Base-by-base conservation (phyloP, 37 sponge, comb jelly and placozoan genomes). In the Ianthella basta region DNA sequence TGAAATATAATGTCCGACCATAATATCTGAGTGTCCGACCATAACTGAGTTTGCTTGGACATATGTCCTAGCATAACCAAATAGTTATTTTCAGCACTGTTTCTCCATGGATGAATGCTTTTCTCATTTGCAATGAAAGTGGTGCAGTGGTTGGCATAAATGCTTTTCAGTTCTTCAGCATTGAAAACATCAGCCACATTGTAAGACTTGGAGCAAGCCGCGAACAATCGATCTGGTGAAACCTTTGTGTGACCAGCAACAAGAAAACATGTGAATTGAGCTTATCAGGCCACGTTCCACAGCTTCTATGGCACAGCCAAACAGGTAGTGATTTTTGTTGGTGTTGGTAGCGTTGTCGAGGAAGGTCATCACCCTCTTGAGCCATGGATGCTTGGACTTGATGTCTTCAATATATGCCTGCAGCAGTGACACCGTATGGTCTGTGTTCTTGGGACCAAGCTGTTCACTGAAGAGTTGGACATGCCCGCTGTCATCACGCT, bases 221-320 rank as follows among this genome's bases (percentile, higher is more conserved):
- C 68, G 60, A 89, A 89, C 4, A 84, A 38, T 15, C 81, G 70
- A 81, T 89, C 90, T 72, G 81, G 82, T 19, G 64, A 85, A 85
- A 89, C 85, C 37, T 89, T 89, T 8, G 90, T 89, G 80, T 89
- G 86, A 24, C 90, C 90, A 70, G 85, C 81, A 20, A 84, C 73
- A 55, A 84, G 63, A 55, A 87, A 87, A 39, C 65, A 87, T 57
- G 70, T 55, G 73, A 24, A 87, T 21, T 30, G 35, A 64, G 55
- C 65, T 55, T 8, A 87, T 1, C 53, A 18, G 25, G 30, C 41
- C 40, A 21, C 32, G 55, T 25, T 60, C 32, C 10, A 87, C 77
- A 33, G 82, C 38, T 64, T 87, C 83, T 65, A 82, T 81, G 0
- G 74, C 75, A 75, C 88, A 87, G 15, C 63, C 54, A 59, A 82